Percentiles rank a stretch among this genome's conserved stretches.
Evolutionary conservation across 1,140 invertebrate genomes (phyloP).

Genomic region (Drosophila persimilis): DNA sequence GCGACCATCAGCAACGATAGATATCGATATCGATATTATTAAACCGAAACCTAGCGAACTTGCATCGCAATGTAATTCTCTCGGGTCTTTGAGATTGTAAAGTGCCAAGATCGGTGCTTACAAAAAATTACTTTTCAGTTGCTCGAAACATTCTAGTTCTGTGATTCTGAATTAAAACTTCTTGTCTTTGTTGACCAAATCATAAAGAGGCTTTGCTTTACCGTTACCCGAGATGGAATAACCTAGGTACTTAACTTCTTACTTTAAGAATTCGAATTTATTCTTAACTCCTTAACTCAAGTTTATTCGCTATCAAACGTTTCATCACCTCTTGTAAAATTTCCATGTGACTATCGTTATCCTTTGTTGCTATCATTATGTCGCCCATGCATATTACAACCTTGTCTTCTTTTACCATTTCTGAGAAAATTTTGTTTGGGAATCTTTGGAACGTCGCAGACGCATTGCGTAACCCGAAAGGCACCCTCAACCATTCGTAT

Average conservation of each 20-base stretch:
- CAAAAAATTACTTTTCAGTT: constrained; percentile 44
- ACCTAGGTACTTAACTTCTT: background rate
- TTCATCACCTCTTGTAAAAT: background rate
- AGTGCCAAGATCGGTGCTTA: constrained; percentile 57
- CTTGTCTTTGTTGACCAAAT: constrained; percentile 56
- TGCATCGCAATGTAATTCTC: constrained; percentile 61
- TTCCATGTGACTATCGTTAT: background rate
- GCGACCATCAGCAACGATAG: no score
- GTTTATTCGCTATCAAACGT: background rate
- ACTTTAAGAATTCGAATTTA: background rate
- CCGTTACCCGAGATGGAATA: background rate
- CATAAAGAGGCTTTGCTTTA: constrained; percentile 56
- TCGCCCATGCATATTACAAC: constrained; percentile 18
- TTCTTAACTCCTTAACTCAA: background rate
- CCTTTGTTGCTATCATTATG: constrained; percentile 21
- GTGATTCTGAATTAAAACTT: constrained; percentile 43
- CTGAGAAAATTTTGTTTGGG: constrained; percentile 5
- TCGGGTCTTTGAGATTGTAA: constrained; percentile 38
- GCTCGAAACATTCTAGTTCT: constrained; percentile 50
- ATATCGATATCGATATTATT: no score
- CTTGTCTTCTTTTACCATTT: constrained; percentile 3
- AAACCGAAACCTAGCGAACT: constrained; percentile 13
- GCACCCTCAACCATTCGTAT: background rate
- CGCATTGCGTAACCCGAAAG: background rate
- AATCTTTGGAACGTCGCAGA: constrained; percentile 3